Base-by-base conservation (phyloP, 2,888 invertebrate species). In the Ametastegia equiseti region DNA sequence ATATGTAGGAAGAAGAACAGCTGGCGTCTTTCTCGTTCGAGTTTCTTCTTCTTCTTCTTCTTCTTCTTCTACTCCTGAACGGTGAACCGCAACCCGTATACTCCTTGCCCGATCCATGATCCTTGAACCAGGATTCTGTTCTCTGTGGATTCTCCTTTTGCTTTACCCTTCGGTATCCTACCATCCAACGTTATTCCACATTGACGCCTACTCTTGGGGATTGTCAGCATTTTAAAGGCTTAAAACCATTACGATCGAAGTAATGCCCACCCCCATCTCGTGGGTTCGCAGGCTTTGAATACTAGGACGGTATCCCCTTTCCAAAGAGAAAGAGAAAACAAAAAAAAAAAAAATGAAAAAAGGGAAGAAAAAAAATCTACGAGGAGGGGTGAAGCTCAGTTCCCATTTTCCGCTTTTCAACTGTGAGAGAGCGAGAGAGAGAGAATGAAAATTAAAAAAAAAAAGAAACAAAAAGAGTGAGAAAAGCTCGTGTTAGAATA, bases 1-100 rank as follows among this genome's bases (percentile, higher is more conserved):
- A 85, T 85, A 85, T 85, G 83, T 84, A 85, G 65, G 69, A 82
- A 83, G 80, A 27, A 0, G 33, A 60, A 11, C 39, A 27, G 27
- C 39, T 33, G 60, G 33, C 42, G n/a, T 75, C 36, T 9, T 36
- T n/a, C 54, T 75, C 39, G 11, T 67, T 39, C 67, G 67, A 67
- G 39, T 54, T 57, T 54, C 33, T 30, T 73, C 27, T 54, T 36
- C 15, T 11, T 15, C 13, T 30, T 23, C 19, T 19, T n/a, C n/a
- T 27, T 47, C 19, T 27, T 13, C 69, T 45, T 27, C 13, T 45
- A 6, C 19, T 15, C 19, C 50, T 36, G 73, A 73, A 50, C 73
- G 50, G 42, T 19, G 73, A 75, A 36, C 36, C 71, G 27, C 15
- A 27, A 30, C n/a, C 71, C 75, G n/a, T 30, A n/a, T n/a, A n/a